Evolutionary conservation across 1,140 invertebrate species (phyloP), one percentile per base, ranked within the genome.

Genomic region (Drosophila saltans): DNA sequence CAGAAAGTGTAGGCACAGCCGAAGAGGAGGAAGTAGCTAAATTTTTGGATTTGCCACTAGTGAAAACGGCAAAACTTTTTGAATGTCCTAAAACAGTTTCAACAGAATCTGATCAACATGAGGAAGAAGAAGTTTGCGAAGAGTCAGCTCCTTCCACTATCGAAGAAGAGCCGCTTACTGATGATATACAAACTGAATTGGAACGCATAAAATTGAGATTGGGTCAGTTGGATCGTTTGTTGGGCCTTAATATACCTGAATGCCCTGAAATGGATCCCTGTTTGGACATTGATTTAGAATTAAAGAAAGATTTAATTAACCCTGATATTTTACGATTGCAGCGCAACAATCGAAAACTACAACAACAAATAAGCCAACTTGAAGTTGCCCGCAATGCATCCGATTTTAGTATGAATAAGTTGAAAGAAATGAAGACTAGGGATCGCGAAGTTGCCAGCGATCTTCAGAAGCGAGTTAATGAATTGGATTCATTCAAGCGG

Each of bases 401-500:
- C 0, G 62, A 69, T 33, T 9, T 36, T 2, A 59, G 56, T 2
- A 4, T 69, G 3, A 52, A 60, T 26, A 7, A 45, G 5, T 26
- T 72, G 0, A 60, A 36, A 1, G 7, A 30, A 2, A 2, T 7
- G 0, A 21, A 76, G 0, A 66, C 45, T 9, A 57, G 28, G 3
- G 58, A 76, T 1, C 52, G 43, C 33, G 26, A 57, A 28, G 21
- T 16, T 2, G 39, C 21, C 9, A 24, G 3, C 2, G 16, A 21
- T 0, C 1, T 83, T 26, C 60, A 73, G 9, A 67, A 11, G 0
- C 26, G 40, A 0, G 43, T 81, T 2, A 41, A 69, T 9, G 2
- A 69, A 10, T 10, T 83, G 4, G 65, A 83, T 10, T 83, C 76
- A 1, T 76, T 79, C 3, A 70, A 69, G 39, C 67, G 64, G 0